Evolutionary conservation across 2,797 vertebrate species (phyloP).

Genomic region (Meda fulgida): DNA sequence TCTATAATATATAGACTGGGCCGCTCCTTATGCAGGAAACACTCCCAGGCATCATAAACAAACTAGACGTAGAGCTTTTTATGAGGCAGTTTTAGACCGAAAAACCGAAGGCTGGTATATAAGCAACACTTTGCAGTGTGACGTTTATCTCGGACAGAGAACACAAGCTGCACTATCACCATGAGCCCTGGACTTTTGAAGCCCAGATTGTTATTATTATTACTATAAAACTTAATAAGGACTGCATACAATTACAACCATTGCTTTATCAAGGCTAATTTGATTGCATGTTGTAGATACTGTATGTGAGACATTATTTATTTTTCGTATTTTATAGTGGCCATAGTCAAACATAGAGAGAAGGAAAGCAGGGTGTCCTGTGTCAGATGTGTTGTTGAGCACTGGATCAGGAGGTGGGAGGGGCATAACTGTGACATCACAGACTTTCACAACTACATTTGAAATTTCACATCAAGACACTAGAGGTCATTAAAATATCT

Average conservation of each 20-base stretch:
- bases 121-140: background rate
- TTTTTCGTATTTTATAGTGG: background rate
- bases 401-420: background rate
- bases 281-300: background rate
- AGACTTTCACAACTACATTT: slow-evolving; percentile 3
- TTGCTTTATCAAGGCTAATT: background rate
- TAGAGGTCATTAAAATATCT: background rate
- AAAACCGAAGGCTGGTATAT: slow-evolving; percentile 44
- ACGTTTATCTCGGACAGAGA: slow-evolving; percentile 1
- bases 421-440: background rate
- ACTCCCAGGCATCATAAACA: slow-evolving; percentile 55
- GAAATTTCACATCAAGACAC: background rate
- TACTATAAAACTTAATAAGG: background rate
- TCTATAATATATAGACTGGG: slow-evolving; percentile 4
- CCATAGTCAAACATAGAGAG: background rate
- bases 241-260: background rate
- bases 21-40: slow-evolving; percentile 63
- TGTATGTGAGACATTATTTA: background rate
- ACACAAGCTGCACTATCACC: background rate
- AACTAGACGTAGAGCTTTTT: slow-evolving; percentile 68
- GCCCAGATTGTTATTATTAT: background rate
- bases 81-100: slow-evolving; percentile 47
- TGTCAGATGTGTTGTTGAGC: background rate
- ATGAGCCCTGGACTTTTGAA: slow-evolving; percentile 17
- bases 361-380: background rate